Base-by-base conservation (phyloP, 2,888 invertebrate genomes). In the Machimus rusticus region DNA sequence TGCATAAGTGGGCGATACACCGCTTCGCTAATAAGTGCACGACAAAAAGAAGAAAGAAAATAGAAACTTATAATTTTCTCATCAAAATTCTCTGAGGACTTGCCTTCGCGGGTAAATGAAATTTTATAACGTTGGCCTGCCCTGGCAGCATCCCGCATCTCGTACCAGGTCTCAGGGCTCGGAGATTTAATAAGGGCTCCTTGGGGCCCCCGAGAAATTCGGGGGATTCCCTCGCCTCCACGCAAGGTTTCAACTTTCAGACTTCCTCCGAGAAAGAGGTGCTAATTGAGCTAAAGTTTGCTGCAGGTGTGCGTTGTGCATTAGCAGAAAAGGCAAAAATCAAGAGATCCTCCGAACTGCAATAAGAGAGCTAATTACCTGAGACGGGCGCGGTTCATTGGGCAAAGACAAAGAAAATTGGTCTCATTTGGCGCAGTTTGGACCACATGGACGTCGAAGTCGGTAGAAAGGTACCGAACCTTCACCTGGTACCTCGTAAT, bases 361-460 rank as follows among this genome's bases (percentile, higher is more conserved):
- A 66, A 66, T 66, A 28, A 46, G 79, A 0, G 23, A 51, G 31
- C 51, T 39, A 79, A 79, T 79, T 79, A 28, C 51, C 28, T 51
- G 79, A 79, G 51, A 79, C 79, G 79, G 79, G 51, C 51, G 34
- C 51, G 79, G 51, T 79, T 79, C 79, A 79, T 79, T 79, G 28
- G 31, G 79, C 79, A 31, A 79, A 79, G 51, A 79, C 79, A 79
- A 79, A 28, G 79, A 79, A 34, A 46, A 51, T 79, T 79, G 31
- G 51, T 51, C 51, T 31, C 51, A 28, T 51, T 79, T 79, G 51
- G 79, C 23, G 79, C 28, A 28, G 66, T 66, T 66, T 66, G 12
- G 23, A 66, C 57, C 23, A 19, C 23, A 57, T 57, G 57, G n/a
- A 57, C 28, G 9, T 66, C 28, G 28, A 66, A 23, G n/a, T 19